Conservation (phyloP, 2,888 invertebrate genomes). For the Fragum fragum region DNA sequence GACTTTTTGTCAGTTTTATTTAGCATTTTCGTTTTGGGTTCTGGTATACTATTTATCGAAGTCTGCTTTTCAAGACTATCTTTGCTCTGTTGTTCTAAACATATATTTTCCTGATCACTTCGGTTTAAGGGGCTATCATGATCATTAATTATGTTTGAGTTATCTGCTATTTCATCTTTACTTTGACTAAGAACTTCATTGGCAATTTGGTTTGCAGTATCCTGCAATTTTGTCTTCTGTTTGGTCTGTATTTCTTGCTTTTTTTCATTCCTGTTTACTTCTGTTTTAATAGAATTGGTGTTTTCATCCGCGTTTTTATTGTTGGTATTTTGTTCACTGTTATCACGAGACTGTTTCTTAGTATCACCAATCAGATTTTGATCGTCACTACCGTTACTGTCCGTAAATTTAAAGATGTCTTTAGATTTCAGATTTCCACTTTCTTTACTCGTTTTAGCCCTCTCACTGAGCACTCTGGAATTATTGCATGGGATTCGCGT, state of each 20-base stretch:
- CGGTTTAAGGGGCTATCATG: background rate
- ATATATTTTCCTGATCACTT: conserved; percentile 20
- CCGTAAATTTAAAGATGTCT: conserved; percentile 15
- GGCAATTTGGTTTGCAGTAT: too few species aligned
- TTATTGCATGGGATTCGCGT: conserved; percentile 4
- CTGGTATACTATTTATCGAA: background rate
- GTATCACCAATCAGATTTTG: background rate
- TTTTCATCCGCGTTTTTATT: background rate
- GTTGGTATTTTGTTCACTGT: background rate
- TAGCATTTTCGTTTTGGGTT: background rate
- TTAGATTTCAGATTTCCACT: conserved; percentile 16
- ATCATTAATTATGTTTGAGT: background rate
- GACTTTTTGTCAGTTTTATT: background rate
- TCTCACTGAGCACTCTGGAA: background rate
- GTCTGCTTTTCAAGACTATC: background rate
- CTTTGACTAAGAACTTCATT: too few species aligned
- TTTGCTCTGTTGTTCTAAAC: background rate
- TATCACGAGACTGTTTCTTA: background rate
- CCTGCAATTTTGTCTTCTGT: too few species aligned
- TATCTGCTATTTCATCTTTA: background rate
- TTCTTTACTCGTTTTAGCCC: background rate
- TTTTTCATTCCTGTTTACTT: too few species aligned
- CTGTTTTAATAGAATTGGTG: too few species aligned
- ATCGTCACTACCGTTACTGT: background rate
- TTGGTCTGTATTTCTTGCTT: too few species aligned